Conservation (phyloP, 2,797 vertebrate genomes). For the Vultur gryphus region DNA sequence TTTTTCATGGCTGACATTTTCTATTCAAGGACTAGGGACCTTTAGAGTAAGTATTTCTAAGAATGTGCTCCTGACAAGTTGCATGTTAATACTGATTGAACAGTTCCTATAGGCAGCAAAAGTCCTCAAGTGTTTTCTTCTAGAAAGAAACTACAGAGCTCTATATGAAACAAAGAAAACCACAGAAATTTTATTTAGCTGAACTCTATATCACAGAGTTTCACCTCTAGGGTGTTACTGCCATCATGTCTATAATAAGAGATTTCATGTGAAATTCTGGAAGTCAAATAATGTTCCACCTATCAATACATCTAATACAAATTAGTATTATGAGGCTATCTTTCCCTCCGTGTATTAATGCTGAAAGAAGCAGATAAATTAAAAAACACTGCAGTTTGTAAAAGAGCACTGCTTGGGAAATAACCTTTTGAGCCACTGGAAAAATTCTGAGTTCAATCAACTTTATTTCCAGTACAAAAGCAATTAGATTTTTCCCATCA, state of each 20-base stretch:
- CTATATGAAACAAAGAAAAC: background rate
- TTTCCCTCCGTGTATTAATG: background rate
- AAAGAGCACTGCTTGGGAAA: constrained; percentile 70
- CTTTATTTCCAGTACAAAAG: constrained; percentile 71
- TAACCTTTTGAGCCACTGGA: constrained; percentile 73
- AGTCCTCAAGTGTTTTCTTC: constrained; percentile 49
- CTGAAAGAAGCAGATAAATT: constrained; percentile 55
- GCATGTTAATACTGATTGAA: constrained; percentile 50
- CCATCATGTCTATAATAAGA: background rate
- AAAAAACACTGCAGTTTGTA: constrained; percentile 39
- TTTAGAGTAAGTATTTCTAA: constrained; percentile 24
- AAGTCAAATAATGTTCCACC: constrained; percentile 3
- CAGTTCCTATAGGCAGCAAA: constrained; percentile 59
- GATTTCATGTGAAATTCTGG: background rate
- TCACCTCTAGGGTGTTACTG: background rate
- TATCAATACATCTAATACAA: background rate
- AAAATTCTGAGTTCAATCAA: constrained; percentile 75
- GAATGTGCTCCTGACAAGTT: constrained; percentile 18
- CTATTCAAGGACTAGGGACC: background rate
- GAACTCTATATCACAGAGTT: background rate
- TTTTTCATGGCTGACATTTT: constrained; percentile 1
- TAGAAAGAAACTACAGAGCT: constrained; percentile 16
- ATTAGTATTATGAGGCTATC: background rate
- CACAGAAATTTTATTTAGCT: constrained; percentile 38
- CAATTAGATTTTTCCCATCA: constrained; percentile 71